phyloP scores from a whole-genome alignment of 2,888 invertebrate species.

The Morpho achilles region DNA sequence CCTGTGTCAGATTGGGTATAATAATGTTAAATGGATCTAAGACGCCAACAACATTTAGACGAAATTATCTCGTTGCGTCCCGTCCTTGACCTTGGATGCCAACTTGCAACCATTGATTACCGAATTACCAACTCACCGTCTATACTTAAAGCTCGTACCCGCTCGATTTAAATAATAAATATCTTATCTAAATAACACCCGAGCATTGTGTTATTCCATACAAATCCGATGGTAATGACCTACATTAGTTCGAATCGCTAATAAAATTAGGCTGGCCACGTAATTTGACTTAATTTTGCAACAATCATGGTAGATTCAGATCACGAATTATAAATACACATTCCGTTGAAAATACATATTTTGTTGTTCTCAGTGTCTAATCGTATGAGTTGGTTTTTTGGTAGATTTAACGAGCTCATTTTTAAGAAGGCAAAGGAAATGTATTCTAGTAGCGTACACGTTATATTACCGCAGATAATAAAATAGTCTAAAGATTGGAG shows the following conservation, averaged over 20 bases:
- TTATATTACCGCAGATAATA: too few relatives aligned
- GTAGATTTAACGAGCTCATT: too few relatives aligned
- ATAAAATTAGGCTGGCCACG: constrained; percentile 69
- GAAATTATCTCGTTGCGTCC: constrained; percentile 55
- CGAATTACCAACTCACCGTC: constrained; percentile 69
- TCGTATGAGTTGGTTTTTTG: too few relatives aligned
- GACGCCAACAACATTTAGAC: constrained; percentile 44
- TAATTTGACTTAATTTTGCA: constrained; percentile 71
- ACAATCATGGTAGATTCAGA: constrained; percentile 66
- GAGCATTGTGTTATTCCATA: constrained; percentile 63
- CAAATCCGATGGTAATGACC: constrained; percentile 61
- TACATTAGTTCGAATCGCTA: constrained; percentile 68
- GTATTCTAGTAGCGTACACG: too few relatives aligned
- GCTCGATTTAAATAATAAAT: constrained; percentile 76
- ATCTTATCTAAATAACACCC: constrained; percentile 75
- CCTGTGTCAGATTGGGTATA: background rate
- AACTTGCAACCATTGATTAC: constrained; percentile 70
- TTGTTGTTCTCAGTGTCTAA: too few relatives aligned
- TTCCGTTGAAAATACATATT: constrained; percentile 24
- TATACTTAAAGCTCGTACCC: constrained; percentile 66
- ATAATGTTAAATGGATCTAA: constrained; percentile 15
- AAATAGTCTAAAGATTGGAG: too few relatives aligned
- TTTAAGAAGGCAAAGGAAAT: too few relatives aligned
- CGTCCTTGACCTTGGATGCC: constrained; percentile 61
- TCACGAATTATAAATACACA: constrained; percentile 48